These are phyloP conservation scores for Monodelphis domestica DNA, from an alignment of 2,797 vertebrate genomes.

Conservation along the genomic window DNA sequence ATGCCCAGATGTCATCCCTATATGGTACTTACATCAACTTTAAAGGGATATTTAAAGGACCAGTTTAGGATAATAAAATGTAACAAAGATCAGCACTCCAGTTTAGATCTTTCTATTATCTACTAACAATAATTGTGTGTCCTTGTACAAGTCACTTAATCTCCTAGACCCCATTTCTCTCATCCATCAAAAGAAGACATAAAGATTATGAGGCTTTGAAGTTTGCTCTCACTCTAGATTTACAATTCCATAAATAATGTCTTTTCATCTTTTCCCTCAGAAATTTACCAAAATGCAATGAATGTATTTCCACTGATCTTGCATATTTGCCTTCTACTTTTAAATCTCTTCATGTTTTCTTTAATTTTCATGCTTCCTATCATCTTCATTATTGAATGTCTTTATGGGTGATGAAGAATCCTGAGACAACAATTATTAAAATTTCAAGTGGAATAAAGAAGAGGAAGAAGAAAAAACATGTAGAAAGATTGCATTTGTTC, in stretches of 20 bases:
- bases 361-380: constrained; percentile 17
- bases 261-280: background rate
- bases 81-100: background rate
- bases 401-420: background rate
- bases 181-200: background rate
- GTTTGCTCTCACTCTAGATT: background rate
- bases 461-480: constrained; percentile 4
- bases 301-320: background rate
- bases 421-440: background rate
- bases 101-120: background rate
- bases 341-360: background rate
- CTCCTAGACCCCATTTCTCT: background rate
- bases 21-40: background rate
- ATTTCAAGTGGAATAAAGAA: constrained; percentile 23
- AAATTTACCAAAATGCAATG: background rate
- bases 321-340: background rate
- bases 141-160: background rate
- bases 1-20: background rate
- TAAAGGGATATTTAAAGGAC: background rate
- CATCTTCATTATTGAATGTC: background rate
- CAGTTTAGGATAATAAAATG: background rate
- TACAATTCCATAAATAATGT: background rate
- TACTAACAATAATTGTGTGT: background rate
- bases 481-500: constrained; percentile 25
- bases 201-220: background rate